phyloP scores from a whole-genome alignment of 2,888 invertebrate genomes.

The Eulithis prunata region DNA sequence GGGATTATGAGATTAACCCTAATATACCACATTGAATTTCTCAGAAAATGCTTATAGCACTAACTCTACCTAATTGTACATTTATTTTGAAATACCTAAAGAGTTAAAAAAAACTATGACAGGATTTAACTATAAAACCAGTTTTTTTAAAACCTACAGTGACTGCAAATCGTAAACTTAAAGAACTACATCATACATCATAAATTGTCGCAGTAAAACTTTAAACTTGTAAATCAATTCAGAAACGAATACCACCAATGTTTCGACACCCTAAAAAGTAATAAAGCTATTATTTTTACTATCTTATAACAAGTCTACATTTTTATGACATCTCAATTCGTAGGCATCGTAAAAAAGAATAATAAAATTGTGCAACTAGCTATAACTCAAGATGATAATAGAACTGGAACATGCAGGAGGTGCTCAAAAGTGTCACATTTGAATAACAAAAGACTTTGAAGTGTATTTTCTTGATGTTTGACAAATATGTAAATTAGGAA shows the following conservation, averaged over 20 bases:
- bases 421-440: slow-evolving; percentile 13
- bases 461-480: background rate
- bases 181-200: slow-evolving; percentile 12
- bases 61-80: no score
- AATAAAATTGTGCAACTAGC: slow-evolving; percentile 52
- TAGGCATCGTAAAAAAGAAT: slow-evolving; percentile 51
- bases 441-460: slow-evolving; percentile 11
- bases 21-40: no score
- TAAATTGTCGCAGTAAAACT: slow-evolving; percentile 34
- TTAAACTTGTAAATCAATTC: slow-evolving; percentile 42
- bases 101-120: no score
- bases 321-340: slow-evolving; percentile 63
- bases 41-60: no score
- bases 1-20: no score
- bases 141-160: slow-evolving; percentile 1
- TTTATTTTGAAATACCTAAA: no score
- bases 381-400: slow-evolving; percentile 30
- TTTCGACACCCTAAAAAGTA: slow-evolving; percentile 58
- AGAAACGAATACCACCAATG: slow-evolving; percentile 46
- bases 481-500: background rate
- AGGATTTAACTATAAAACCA: background rate
- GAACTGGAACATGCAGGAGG: slow-evolving; percentile 25
- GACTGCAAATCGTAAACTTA: slow-evolving; percentile 17
- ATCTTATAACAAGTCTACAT: slow-evolving; percentile 49
- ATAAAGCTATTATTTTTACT: slow-evolving; percentile 66